Conservation (phyloP, 2,797 vertebrate genomes). For the Lutjanus campechanus region DNA sequence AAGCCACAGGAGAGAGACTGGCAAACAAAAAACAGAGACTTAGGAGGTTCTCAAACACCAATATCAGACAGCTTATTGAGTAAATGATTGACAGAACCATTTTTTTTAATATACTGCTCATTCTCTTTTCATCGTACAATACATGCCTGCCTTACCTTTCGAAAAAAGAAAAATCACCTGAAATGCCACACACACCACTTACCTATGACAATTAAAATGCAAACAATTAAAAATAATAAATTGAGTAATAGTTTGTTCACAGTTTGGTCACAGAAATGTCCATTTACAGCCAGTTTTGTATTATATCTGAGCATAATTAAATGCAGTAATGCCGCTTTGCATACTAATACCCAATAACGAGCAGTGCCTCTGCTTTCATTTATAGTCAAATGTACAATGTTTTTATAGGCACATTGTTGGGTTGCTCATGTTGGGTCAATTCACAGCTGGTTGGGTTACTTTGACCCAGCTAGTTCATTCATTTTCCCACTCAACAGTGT, state of each 20-base stretch:
- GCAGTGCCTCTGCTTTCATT: background rate
- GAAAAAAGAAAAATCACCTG: background rate
- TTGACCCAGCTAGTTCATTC: too few species aligned
- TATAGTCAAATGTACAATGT: background rate
- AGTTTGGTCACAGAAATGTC: background rate
- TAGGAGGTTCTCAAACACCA: background rate
- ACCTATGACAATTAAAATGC: background rate
- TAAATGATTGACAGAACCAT: constrained; percentile 13
- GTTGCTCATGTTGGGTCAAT: too few species aligned
- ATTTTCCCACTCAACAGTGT: too few species aligned
- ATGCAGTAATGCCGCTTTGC: background rate
- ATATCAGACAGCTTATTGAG: constrained; percentile 1
- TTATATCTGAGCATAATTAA: constrained; percentile 11
- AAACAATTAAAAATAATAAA: constrained; percentile 15
- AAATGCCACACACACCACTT: background rate
- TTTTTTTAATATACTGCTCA: background rate
- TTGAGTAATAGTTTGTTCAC: background rate
- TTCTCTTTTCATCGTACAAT: constrained; percentile 5
- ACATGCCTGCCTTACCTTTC: background rate
- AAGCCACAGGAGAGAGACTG: constrained; percentile 3
- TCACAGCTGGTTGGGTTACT: too few species aligned
- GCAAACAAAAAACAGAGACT: background rate
- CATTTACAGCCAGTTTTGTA: constrained; percentile 7
- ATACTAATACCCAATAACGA: background rate
- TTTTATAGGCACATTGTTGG: too few species aligned